phyloP scores from a whole-genome alignment of 2,113 vertebrate species.

The Chaetops frenatus region DNA sequence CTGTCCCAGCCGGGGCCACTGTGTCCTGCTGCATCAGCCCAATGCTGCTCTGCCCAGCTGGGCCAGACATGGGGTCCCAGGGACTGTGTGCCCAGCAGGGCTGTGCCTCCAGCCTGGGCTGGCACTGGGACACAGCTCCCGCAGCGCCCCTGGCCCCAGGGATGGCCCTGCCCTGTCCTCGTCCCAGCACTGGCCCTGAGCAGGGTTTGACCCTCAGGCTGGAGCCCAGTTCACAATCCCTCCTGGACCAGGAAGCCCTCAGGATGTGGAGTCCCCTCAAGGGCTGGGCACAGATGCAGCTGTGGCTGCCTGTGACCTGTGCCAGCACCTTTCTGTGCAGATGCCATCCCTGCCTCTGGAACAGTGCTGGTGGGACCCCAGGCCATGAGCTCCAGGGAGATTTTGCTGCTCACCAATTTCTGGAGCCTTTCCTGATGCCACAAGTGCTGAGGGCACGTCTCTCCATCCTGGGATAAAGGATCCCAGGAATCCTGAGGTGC shows the following conservation, averaged over 20 bases:
- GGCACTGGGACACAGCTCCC: not conserved
- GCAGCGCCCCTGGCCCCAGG: not conserved
- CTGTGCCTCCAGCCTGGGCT: not conserved
- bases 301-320: not conserved
- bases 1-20: accelerated
- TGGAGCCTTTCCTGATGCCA: not conserved
- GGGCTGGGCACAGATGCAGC: not conserved
- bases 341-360: not conserved
- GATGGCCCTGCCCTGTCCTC: not conserved
- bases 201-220: not conserved
- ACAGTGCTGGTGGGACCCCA: not conserved
- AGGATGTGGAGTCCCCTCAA: too few relatives aligned
- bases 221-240: not conserved
- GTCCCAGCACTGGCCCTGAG: not conserved
- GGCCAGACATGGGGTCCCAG: not conserved
- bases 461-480: not conserved
- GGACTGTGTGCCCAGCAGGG: not conserved
- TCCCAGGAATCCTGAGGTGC: not conserved
- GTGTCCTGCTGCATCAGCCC: not conserved
- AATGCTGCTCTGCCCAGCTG: not conserved
- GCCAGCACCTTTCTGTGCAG: not conserved
- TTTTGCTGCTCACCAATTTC: not conserved
- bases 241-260: not conserved
- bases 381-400: not conserved
- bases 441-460: not conserved